phyloP scores from a whole-genome alignment of 2,888 invertebrate species.

The Morpho achilles region DNA sequence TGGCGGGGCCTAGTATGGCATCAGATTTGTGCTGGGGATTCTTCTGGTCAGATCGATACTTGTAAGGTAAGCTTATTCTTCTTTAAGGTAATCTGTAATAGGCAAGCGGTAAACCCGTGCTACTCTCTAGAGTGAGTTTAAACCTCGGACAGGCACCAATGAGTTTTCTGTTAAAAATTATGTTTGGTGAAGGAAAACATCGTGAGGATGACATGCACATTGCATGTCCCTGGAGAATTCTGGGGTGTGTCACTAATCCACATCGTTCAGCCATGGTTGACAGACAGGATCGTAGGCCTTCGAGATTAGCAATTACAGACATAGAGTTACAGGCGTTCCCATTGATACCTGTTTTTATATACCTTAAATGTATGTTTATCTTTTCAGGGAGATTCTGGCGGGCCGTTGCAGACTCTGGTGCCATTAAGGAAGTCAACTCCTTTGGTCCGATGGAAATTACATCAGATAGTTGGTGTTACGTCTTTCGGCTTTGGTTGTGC shows the following conservation, averaged over 20 bases:
- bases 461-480: constrained; percentile 29
- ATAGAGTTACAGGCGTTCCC: too few species aligned
- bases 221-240: too few species aligned
- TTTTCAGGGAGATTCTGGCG: constrained; percentile 24
- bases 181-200: too few species aligned
- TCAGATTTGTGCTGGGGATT: constrained; percentile 36
- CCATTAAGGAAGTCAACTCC: neutral
- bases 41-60: constrained; percentile 33
- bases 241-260: too few species aligned
- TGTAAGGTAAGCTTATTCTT: constrained; percentile 28
- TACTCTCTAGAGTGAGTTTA: too few species aligned
- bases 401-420: constrained; percentile 16
- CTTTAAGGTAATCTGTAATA: neutral
- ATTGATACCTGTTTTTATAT: neutral
- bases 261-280: too few species aligned
- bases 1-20: constrained; percentile 31
- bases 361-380: neutral
- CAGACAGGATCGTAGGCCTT: too few species aligned
- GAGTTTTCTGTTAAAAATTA: too few species aligned
- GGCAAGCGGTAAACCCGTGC: too few species aligned
- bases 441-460: constrained; percentile 6
- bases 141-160: too few species aligned
- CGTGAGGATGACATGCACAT: too few species aligned
- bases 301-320: too few species aligned
- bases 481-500: constrained; percentile 35